A percentile compares a stretch with the other conserved stretches of the same genome.
Evolutionary conservation across 2,888 invertebrate species (phyloP).

Genomic region (Venustoraphidia nigricollis): DNA sequence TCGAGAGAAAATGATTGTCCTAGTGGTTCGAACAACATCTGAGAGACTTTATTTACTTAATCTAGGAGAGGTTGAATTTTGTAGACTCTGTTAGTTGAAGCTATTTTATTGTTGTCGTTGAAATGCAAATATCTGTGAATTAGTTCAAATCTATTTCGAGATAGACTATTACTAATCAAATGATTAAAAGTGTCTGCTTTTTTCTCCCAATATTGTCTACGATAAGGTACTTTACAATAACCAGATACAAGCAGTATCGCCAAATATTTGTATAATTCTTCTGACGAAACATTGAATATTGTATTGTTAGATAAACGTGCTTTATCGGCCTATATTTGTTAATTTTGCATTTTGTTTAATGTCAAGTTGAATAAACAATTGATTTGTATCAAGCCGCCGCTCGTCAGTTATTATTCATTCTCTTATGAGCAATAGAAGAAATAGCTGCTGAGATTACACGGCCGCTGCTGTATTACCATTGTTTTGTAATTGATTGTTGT

Average conservation of each 20-base stretch:
- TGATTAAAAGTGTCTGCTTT: conserved; percentile 5
- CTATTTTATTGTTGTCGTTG: conserved; percentile 11
- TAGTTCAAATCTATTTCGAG: conserved; percentile 10
- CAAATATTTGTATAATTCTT: conserved; percentile 11
- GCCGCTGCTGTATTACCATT: too few species aligned
- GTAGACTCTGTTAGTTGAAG: conserved; percentile 9
- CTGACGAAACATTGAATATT: background rate
- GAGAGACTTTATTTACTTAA: conserved; percentile 9
- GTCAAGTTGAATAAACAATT: too few species aligned
- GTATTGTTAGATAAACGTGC: too few species aligned
- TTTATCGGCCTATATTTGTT: too few species aligned
- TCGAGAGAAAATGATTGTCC: conserved; percentile 12
- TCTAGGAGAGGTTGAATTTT: conserved; percentile 12
- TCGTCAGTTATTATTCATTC: too few species aligned
- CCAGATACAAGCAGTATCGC: conserved; percentile 8
- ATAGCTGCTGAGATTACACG: too few species aligned
- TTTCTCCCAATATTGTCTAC: conserved; percentile 10
- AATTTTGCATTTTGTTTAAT: too few species aligned
- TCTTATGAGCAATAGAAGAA: too few species aligned
- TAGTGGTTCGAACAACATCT: conserved; percentile 6
- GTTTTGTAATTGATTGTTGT: too few species aligned
- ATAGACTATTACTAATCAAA: conserved; percentile 9
- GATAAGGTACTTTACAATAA: conserved; percentile 4
- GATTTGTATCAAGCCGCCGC: too few species aligned
- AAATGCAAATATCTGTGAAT: conserved; percentile 11